These are phyloP conservation scores for Ectemnius cavifrons DNA, from an alignment of 2,888 invertebrate genomes.

Conservation along the genomic window DNA sequence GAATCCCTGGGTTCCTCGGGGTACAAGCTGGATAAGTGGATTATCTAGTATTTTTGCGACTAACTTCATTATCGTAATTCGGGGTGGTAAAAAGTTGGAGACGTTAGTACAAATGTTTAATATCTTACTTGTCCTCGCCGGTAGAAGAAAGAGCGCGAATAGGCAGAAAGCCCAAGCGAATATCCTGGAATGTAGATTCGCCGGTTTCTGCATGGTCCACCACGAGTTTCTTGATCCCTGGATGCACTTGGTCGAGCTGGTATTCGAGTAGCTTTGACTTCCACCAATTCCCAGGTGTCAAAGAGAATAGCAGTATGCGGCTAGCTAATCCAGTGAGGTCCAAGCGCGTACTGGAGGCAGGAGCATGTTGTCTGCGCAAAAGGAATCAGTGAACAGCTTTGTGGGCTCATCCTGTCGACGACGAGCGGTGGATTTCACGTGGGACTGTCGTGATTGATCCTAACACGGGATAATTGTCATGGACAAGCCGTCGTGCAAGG, in stretches of 20 bases:
- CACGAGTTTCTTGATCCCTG: constrained; percentile 21
- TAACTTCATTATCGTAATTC: too few species aligned
- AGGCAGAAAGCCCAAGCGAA: constrained; percentile 61
- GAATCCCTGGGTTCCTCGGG: too few species aligned
- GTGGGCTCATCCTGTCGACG: constrained; percentile 33
- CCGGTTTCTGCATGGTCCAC: constrained; percentile 58
- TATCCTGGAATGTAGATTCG: constrained; percentile 29
- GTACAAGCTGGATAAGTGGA: too few species aligned
- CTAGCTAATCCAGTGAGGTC: constrained; percentile 60
- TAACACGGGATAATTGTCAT: constrained; percentile 51
- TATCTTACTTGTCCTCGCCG: constrained; percentile 44
- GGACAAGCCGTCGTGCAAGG: constrained; percentile 1
- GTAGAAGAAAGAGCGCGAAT: constrained; percentile 35
- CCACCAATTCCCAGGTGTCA: not conserved
- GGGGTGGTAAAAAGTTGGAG: too few species aligned
- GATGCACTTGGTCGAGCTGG: not conserved
- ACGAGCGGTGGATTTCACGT: constrained; percentile 48
- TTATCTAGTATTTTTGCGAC: too few species aligned
- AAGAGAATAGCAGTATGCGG: not conserved
- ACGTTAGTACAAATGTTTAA: not conserved
- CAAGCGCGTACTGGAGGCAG: constrained; percentile 67
- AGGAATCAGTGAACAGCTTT: constrained; percentile 56
- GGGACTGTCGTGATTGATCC: constrained; percentile 50
- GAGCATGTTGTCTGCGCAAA: constrained; percentile 65
- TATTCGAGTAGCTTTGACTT: not conserved